Conservation (phyloP, 2,797 vertebrate genomes). For the Typhlichthys eigenmanni region DNA sequence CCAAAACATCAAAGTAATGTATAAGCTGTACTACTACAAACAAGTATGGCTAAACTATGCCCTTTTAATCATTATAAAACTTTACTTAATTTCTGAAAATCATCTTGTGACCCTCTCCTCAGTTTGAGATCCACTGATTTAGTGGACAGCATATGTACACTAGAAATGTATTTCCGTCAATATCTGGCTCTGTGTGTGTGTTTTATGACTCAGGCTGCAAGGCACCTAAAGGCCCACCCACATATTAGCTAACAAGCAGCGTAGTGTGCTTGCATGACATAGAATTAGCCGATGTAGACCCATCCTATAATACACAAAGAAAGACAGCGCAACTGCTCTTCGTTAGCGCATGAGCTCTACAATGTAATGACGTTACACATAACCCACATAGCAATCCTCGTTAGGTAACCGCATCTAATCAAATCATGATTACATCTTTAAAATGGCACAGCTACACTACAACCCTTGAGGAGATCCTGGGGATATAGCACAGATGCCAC, state of each 20-base stretch:
- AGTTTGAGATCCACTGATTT: too few species aligned
- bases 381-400: neutral
- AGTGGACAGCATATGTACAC: constrained; percentile 38
- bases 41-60: too few species aligned
- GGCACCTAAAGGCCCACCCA: constrained; percentile 44
- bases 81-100: too few species aligned
- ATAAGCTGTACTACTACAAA: too few species aligned
- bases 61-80: too few species aligned
- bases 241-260: constrained; percentile 39
- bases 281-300: neutral
- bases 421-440: constrained; percentile 18
- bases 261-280: neutral
- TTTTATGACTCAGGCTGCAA: neutral
- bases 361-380: neutral
- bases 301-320: neutral
- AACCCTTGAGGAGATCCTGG: neutral
- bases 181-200: constrained; percentile 14
- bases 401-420: neutral
- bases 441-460: constrained; percentile 5
- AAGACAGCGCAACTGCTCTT: neutral
- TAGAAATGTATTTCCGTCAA: constrained; percentile 27
- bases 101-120: too few species aligned
- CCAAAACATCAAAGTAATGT: too few species aligned
- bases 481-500: too few species aligned
- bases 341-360: neutral